Conservation (phyloP, 2,888 invertebrate genomes). For the Nomada fabriciana region DNA sequence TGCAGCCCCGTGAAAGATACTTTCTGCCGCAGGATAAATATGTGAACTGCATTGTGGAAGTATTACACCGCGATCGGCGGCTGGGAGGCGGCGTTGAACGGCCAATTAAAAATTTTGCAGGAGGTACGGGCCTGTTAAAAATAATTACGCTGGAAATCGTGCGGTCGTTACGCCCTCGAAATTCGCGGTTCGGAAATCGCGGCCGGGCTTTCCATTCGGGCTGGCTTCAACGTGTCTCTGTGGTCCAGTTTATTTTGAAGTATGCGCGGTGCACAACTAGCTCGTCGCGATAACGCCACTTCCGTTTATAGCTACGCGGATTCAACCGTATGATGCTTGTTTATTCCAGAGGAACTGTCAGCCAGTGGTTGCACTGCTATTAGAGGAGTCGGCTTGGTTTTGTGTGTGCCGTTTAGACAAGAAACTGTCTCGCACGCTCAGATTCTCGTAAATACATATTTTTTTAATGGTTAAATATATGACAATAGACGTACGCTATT, state of each 20-base stretch:
- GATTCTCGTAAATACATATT: too few species aligned
- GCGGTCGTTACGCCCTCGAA: slow-evolving; percentile 5
- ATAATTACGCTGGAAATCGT: slow-evolving; percentile 35
- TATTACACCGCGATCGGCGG: too few species aligned
- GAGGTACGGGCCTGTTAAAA: slow-evolving; percentile 6
- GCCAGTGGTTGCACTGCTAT: slow-evolving; percentile 30
- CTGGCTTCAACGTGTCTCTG: not conserved
- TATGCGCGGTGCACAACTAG: slow-evolving; percentile 28
- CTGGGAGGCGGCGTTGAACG: not conserved
- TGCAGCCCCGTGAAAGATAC: too few species aligned
- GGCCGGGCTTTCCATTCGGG: slow-evolving; percentile 29
- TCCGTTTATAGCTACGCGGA: slow-evolving; percentile 39
- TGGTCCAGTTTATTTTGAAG: slow-evolving; percentile 55
- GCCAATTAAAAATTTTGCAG: slow-evolving; percentile 26
- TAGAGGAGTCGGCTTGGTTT: slow-evolving; percentile 23
- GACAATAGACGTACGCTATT: too few species aligned
- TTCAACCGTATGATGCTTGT: slow-evolving; percentile 53
- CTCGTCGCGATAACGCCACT: slow-evolving; percentile 50
- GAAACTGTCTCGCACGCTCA: not conserved
- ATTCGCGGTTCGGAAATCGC: slow-evolving; percentile 40
- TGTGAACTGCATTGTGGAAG: too few species aligned
- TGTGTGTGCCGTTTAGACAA: not conserved
- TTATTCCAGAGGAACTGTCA: slow-evolving; percentile 57
- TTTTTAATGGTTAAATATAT: not conserved
- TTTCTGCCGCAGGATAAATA: too few species aligned